A percentile compares a stretch with the other conserved stretches of the same genome.
These are phyloP conservation scores for Chrysolina haemoptera DNA, from an alignment of 2,888 invertebrate genomes.

Conservation along the genomic window DNA sequence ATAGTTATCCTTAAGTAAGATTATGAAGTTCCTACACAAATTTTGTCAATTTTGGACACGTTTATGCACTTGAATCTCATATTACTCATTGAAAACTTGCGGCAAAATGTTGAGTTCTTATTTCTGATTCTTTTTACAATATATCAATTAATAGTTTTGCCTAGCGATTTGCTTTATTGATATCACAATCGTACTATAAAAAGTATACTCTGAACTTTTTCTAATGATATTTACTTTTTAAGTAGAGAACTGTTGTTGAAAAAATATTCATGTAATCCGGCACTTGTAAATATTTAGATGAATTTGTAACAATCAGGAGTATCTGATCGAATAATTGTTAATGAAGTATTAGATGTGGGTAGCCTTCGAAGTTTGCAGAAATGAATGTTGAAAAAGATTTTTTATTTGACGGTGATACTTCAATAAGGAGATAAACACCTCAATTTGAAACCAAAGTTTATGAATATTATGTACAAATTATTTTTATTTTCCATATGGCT, in stretches of 20 bases:
- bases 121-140: neutral
- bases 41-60: constrained; percentile 41
- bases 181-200: constrained; percentile 3
- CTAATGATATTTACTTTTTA: neutral
- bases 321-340: neutral
- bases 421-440: constrained; percentile 44
- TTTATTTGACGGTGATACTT: neutral
- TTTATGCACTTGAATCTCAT: constrained; percentile 24
- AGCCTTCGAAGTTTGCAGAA: neutral
- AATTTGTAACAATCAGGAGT: neutral
- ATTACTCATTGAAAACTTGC: neutral
- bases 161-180: constrained; percentile 5
- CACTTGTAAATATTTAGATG: constrained; percentile 2
- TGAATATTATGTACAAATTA: constrained; percentile 51
- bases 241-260: constrained; percentile 1
- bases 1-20: constrained; percentile 32
- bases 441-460: constrained; percentile 57
- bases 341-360: neutral
- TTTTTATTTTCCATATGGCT: constrained; percentile 49
- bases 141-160: constrained; percentile 1
- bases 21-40: constrained; percentile 63
- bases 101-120: neutral
- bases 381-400: neutral
- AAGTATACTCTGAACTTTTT: neutral
- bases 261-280: neutral